Base-by-base conservation (phyloP, 1,140 invertebrate genomes). In the Drosophila carrolli region DNA sequence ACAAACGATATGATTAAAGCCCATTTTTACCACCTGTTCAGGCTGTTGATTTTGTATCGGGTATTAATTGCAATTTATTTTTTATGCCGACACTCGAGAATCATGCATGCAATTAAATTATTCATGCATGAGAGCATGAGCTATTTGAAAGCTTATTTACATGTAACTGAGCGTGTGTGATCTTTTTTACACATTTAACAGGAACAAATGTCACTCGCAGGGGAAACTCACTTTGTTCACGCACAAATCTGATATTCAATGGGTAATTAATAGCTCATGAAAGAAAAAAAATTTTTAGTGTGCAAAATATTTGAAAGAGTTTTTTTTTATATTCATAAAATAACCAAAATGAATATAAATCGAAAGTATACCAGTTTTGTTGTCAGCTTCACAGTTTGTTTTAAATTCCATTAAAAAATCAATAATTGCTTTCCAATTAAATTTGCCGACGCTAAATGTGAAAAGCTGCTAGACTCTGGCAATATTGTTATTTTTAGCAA, bases 11-110 rank as follows among this genome's bases (percentile, higher is more conserved):
- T 68, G 80, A 86, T 86, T 78, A 75, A 78, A 75, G 51, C 55
- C 61, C 35, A 60, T 78, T 68, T 48, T 50, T 44, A 55, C 59
- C 82, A 78, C 82, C 82, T 85, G 78, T 55, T 61, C 44, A 8
- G 44, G 40, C 51, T 57, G 37, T 43, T 46, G 16, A 50, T 63
- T 47, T 41, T 48, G 62, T 58, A 71, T 66, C 48, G 53, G 35
- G 55, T 55, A 78, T 81, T 81, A 81, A 84, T 81, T 85, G 66
- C 53, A 59, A 44, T 79, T 82, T 66, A 83, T 70, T 46, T 58
- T 75, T 38, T 66, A 44, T 44, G 51, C 61, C 78, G 50, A 40
- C 48, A 41, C 46, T 19, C 37, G 61, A 62, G 57, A 56, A 40
- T 75, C 54, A 32, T 32, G 51, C 47, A 35, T 56, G 51, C 50